phyloP scores from a whole-genome alignment of 1,140 invertebrate genomes.

The Lycorma delicatula region DNA sequence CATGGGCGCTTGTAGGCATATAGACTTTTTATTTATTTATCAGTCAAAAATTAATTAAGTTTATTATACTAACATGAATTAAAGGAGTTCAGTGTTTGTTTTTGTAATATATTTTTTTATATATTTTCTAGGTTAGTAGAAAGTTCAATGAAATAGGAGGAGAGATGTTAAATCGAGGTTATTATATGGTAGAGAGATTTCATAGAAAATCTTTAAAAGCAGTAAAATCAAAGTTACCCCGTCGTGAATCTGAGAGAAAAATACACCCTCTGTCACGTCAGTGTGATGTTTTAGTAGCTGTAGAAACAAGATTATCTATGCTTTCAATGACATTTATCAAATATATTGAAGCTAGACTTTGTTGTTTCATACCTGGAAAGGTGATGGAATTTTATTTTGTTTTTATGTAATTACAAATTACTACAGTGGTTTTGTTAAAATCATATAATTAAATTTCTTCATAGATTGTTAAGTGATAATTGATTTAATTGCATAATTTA shows the following conservation, averaged over 20 bases:
- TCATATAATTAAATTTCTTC: no score
- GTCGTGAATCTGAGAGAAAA: slow-evolving; percentile 79
- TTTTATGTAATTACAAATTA: no score
- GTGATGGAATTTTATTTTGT: no score
- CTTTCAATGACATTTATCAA: slow-evolving; percentile 87
- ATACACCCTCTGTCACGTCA: slow-evolving; percentile 75
- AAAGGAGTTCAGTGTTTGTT: no score
- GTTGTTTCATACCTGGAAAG: slow-evolving; percentile 91
- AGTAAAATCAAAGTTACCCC: slow-evolving; percentile 73
- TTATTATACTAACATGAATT: no score
- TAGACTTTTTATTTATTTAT: no score
- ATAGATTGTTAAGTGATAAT: no score
- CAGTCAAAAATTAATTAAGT: no score
- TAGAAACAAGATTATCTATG: slow-evolving; percentile 85
- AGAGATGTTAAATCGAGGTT: slow-evolving; percentile 69
- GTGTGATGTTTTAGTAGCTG: slow-evolving; percentile 78
- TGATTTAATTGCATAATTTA: no score
- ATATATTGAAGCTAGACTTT: slow-evolving; percentile 69
- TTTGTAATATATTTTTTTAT: no score
- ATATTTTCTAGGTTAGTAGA: slow-evolving; percentile 61
- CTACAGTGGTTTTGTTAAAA: no score
- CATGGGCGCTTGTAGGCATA: no score
- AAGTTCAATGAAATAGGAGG: slow-evolving; percentile 67
- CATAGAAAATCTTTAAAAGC: slow-evolving; percentile 63
- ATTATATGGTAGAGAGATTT: slow-evolving; percentile 65